These are phyloP conservation scores for Antrozous pallidus DNA, from an alignment of 2,797 vertebrate species.

Conservation along the genomic window DNA sequence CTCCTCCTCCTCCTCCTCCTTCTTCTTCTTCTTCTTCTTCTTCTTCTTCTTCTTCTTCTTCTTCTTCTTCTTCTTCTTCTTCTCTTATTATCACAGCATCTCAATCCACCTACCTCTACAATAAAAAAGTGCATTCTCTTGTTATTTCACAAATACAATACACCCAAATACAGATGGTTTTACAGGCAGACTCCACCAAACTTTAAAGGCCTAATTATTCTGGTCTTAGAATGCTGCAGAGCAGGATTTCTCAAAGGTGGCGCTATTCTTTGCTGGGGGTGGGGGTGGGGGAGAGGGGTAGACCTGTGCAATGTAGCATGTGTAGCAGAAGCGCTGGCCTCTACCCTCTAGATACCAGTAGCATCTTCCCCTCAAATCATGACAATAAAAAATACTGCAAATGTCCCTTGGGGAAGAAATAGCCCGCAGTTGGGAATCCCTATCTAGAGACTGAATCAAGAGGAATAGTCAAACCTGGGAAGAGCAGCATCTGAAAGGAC, in stretches of 20 bases:
- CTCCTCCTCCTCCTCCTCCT: too few relatives aligned
- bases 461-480: not conserved
- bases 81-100: not conserved
- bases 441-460: not conserved
- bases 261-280: not conserved
- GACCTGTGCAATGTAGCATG: not conserved
- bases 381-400: not conserved
- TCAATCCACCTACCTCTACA: not conserved
- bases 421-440: not conserved
- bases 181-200: not conserved
- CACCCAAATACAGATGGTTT: not conserved
- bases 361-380: not conserved
- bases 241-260: not conserved
- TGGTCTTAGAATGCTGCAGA: not conserved
- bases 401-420: not conserved
- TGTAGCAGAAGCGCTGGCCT: not conserved
- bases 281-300: fast-evolving
- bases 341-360: not conserved
- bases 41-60: not conserved
- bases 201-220: not conserved
- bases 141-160: not conserved
- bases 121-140: not conserved
- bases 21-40: too few relatives aligned
- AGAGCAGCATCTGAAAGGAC: not conserved
- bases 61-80: too few relatives aligned